Conservation (phyloP, 2,797 vertebrate species). For the Gastrophryne carolinensis region DNA sequence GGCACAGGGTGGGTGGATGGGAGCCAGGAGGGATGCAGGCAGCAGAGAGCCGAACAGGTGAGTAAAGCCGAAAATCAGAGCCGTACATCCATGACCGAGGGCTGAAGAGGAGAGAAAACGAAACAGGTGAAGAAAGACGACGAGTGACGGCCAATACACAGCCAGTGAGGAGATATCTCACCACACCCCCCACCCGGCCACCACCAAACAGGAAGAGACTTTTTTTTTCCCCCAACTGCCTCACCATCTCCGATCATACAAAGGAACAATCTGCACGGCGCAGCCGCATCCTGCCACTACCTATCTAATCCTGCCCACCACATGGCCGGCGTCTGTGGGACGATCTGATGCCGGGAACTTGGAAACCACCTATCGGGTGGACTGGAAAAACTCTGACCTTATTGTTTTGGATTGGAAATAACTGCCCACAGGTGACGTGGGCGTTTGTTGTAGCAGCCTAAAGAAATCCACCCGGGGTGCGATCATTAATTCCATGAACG, state of each 20-base stretch:
- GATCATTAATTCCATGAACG: too few relatives aligned
- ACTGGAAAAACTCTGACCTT: not conserved
- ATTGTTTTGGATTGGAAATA: too few relatives aligned
- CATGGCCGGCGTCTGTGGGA: not conserved
- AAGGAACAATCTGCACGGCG: not conserved
- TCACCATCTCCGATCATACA: not conserved
- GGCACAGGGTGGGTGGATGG: too few relatives aligned
- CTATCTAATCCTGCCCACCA: not conserved
- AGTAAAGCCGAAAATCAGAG: too few relatives aligned
- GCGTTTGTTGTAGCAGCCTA: too few relatives aligned
- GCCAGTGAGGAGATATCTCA: not conserved
- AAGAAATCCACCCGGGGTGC: too few relatives aligned
- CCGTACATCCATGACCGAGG: not conserved
- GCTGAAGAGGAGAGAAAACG: not conserved
- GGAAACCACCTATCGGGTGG: not conserved
- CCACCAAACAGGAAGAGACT: not conserved
- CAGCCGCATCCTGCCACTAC: constrained; percentile 2
- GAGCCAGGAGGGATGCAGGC: too few relatives aligned
- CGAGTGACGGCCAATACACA: not conserved
- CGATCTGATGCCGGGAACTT: not conserved
- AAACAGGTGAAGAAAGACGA: not conserved
- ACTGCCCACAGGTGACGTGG: too few relatives aligned
- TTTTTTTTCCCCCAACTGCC: not conserved
- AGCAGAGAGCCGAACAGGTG: too few relatives aligned
- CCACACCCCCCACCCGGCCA: not conserved